These are phyloP conservation scores for Poicephalus meyeri DNA, from an alignment of 2,113 vertebrate genomes.

Conservation along the genomic window DNA sequence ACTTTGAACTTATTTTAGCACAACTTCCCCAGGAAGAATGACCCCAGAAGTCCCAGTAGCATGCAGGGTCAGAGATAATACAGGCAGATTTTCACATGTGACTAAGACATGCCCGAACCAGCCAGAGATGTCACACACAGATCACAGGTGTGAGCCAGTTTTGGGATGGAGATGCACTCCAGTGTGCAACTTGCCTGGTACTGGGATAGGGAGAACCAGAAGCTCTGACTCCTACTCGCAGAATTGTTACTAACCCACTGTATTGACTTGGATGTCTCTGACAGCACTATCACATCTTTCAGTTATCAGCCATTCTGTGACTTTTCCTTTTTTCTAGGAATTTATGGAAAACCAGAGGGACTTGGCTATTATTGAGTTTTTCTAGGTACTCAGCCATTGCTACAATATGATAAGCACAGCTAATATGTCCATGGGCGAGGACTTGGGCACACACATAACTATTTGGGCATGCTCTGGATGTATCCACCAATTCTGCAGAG, in stretches of 20 bases:
- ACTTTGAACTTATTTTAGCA: slow-evolving; percentile 35
- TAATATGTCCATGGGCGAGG: neutral
- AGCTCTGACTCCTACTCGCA: neutral
- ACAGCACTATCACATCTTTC: neutral
- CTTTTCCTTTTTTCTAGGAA: neutral
- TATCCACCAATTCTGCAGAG: neutral
- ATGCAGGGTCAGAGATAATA: neutral
- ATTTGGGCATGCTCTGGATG: neutral
- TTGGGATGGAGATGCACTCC: neutral
- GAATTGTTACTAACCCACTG: neutral
- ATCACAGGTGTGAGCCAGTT: neutral
- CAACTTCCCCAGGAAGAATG: slow-evolving; percentile 35
- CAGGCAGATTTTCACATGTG: neutral
- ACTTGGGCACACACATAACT: neutral
- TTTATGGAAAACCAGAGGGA: neutral
- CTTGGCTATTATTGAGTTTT: neutral
- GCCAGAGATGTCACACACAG: neutral
- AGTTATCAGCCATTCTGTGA: neutral
- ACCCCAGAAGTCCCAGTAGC: neutral
- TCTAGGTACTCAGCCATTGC: neutral
- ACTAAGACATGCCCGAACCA: neutral
- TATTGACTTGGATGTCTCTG: neutral
- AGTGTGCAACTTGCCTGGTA: neutral
- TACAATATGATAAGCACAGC: neutral
- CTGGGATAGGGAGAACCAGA: neutral